These are phyloP conservation scores for Urocolius indicus DNA, from an alignment of 2,113 vertebrate species.

Conservation along the genomic window DNA sequence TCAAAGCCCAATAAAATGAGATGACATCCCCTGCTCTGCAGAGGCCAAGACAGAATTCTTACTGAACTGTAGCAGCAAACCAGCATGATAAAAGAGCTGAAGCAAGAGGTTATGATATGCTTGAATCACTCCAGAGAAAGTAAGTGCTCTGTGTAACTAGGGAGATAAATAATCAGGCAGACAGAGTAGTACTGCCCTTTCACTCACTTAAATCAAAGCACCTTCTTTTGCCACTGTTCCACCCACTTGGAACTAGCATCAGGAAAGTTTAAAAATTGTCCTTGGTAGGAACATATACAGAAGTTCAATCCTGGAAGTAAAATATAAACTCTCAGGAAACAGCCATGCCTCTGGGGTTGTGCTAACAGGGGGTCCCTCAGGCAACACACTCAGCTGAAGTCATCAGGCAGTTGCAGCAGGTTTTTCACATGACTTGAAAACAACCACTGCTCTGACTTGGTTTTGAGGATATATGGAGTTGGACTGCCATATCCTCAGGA, in stretches of 20 bases:
- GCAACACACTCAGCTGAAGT: neutral
- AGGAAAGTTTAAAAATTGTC: conserved; percentile 16
- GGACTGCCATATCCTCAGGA: neutral
- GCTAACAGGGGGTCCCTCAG: neutral
- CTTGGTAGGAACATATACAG: conserved; percentile 12
- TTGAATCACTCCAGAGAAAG: conserved; percentile 36
- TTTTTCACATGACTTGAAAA: neutral
- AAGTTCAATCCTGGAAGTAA: neutral
- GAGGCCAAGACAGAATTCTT: conserved; percentile 36
- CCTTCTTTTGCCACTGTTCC: neutral
- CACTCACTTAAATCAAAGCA: conserved; percentile 46
- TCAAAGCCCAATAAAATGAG: neutral
- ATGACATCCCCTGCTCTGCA: conserved; percentile 5
- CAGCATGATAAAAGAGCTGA: conserved; percentile 36
- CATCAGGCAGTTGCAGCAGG: neutral
- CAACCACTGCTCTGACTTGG: neutral
- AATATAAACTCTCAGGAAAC: neutral
- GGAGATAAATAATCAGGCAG: conserved; percentile 32
- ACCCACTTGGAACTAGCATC: conserved; percentile 1
- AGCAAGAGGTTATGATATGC: conserved; percentile 45
- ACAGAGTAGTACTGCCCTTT: conserved; percentile 23
- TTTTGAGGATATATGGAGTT: neutral
- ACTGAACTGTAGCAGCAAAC: conserved; percentile 21
- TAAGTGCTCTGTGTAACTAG: conserved; percentile 36
- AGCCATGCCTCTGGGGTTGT: neutral